Percentiles rank a stretch among this genome's conserved stretches.
These are phyloP conservation scores for Coleophora deauratella DNA, from an alignment of 2,888 invertebrate species.

Conservation along the genomic window DNA sequence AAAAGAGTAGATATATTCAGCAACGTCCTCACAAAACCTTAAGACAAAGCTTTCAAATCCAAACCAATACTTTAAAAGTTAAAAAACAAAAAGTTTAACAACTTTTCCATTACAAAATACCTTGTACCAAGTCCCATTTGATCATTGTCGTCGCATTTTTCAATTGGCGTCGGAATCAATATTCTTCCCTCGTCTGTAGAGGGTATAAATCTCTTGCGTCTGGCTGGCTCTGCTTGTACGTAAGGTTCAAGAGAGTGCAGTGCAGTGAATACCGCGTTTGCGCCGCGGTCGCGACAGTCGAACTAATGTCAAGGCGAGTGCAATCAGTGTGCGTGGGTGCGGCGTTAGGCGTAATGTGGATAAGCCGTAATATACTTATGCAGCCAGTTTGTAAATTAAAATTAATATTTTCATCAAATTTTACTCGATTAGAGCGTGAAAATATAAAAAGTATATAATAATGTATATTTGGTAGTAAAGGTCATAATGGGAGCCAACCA, in stretches of 20 bases:
- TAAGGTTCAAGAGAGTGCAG: conserved; percentile 25
- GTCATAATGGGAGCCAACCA: too few relatives aligned
- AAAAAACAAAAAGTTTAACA: background rate
- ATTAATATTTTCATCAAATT: too few relatives aligned
- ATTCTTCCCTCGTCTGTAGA: background rate
- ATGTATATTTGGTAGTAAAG: too few relatives aligned
- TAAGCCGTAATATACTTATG: conserved; percentile 16
- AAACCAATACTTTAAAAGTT: background rate
- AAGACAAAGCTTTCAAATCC: too few relatives aligned
- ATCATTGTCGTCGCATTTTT: background rate
- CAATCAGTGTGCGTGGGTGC: conserved; percentile 68
- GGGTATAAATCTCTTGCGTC: background rate
- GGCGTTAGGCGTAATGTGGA: conserved; percentile 32
- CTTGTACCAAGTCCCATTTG: too few relatives aligned
- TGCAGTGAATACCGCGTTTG: conserved; percentile 8
- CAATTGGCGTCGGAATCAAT: background rate
- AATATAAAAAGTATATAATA: too few relatives aligned
- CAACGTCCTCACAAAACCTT: too few relatives aligned
- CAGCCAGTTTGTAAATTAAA: too few relatives aligned
- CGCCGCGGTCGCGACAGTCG: conserved; percentile 56
- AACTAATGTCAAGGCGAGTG: conserved; percentile 69
- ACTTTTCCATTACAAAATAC: too few relatives aligned
- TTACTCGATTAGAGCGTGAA: too few relatives aligned
- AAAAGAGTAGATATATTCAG: too few relatives aligned
- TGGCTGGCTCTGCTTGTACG: conserved; percentile 14